A percentile compares a stretch with the other conserved stretches of the same genome.
These are phyloP conservation scores for Turritopsis dohrnii DNA, from an alignment of 30 jellyfish, hydroid and myxozoan species.

Conservation along the genomic window DNA sequence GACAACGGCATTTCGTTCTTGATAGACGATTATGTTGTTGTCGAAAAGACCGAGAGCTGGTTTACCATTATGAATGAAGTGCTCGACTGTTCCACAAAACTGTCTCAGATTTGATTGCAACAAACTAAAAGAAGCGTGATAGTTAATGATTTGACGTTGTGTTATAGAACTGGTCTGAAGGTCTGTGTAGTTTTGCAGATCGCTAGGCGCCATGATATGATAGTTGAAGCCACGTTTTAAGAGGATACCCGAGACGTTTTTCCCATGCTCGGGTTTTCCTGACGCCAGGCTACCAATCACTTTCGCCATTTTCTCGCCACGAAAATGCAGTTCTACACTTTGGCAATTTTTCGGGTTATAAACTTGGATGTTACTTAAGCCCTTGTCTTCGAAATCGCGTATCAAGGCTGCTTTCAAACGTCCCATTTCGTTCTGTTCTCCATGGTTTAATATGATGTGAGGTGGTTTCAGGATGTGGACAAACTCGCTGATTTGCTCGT, in stretches of 20 bases:
- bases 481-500: slow-evolving; percentile 84
- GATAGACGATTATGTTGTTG: slow-evolving; percentile 49
- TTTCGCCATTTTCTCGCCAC: slow-evolving; percentile 99
- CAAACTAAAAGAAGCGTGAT: slow-evolving; percentile 67
- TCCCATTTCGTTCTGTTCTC: slow-evolving; percentile 97
- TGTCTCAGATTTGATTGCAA: slow-evolving; percentile 52
- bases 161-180: slow-evolving; percentile 72
- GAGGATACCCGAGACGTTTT: slow-evolving; percentile 81
- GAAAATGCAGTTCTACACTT: slow-evolving; percentile 88
- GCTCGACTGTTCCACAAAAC: slow-evolving; percentile 86
- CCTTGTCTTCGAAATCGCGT: slow-evolving; percentile 92
- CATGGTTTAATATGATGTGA: slow-evolving; percentile 95
- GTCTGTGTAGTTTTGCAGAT: slow-evolving; percentile 85
- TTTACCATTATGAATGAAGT: slow-evolving; percentile 62
- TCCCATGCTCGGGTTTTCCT: slow-evolving; percentile 89
- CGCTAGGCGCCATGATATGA: slow-evolving; percentile 97
- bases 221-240: slow-evolving; percentile 93
- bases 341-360: slow-evolving; percentile 96
- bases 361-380: slow-evolving; percentile 91
- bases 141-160: slow-evolving; percentile 74
- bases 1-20: slow-evolving; percentile 68
- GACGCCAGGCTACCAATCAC: slow-evolving; percentile 98
- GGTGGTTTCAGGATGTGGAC: slow-evolving; percentile 93
- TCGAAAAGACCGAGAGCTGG: slow-evolving; percentile 65
- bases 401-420: slow-evolving; percentile 90